Evolutionary conservation across 2,113 vertebrate species (phyloP).

Genomic region (Cinclus mexicanus): DNA sequence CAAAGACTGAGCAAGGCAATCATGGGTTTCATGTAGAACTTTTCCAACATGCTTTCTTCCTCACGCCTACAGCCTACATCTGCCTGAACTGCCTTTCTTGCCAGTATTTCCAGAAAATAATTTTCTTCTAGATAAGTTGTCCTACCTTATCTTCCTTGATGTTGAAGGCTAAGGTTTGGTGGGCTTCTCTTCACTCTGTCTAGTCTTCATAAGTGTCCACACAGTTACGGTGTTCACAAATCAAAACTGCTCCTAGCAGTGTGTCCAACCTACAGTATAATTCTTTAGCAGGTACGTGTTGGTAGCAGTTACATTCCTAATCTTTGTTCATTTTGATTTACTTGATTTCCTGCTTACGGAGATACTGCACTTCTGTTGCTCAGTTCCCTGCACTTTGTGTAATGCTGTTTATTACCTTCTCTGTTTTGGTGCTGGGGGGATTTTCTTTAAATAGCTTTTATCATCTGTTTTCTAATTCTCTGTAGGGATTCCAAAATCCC

Average conservation of each 20-base stretch:
- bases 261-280: neutral
- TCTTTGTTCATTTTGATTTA: neutral
- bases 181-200: neutral
- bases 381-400: neutral
- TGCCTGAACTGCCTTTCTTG: neutral
- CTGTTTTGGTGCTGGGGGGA: neutral
- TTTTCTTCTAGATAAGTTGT: neutral
- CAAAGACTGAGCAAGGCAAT: neutral
- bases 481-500: constrained; percentile 91
- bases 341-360: neutral
- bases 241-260: neutral
- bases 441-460: neutral
- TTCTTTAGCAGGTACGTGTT: neutral
- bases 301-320: neutral
- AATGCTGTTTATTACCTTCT: neutral
- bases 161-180: neutral
- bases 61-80: neutral
- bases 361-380: neutral
- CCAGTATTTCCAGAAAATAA: neutral
- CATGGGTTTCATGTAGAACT: neutral
- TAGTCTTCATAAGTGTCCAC: neutral
- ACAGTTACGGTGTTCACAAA: neutral
- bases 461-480: neutral
- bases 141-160: neutral
- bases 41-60: neutral